phyloP scores from a whole-genome alignment of 2,797 vertebrate species.

The Psittacula echo region DNA sequence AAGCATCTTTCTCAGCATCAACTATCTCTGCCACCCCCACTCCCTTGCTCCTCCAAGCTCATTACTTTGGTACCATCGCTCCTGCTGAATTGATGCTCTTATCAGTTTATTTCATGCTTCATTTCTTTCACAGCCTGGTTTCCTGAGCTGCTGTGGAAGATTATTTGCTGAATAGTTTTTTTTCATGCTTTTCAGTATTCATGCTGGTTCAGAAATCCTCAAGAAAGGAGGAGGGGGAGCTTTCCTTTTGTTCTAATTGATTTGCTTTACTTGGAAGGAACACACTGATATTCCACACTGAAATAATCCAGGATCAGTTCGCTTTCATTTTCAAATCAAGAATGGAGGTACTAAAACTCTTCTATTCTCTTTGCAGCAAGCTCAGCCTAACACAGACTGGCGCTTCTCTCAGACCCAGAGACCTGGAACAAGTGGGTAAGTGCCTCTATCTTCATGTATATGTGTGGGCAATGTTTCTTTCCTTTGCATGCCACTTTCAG shows the following conservation, averaged over 20 bases:
- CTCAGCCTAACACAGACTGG: conserved; percentile 98
- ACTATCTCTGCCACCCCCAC: conserved; percentile 19
- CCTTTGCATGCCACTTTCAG: background rate
- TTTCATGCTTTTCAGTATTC: conserved; percentile 45
- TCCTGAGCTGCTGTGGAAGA: conserved; percentile 61
- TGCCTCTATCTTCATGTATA: conserved; percentile 62
- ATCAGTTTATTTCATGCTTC: conserved; percentile 72
- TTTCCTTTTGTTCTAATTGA: conserved; percentile 55
- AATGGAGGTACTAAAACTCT: conserved; percentile 59
- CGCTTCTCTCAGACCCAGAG: conserved; percentile 96
- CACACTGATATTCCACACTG: background rate
- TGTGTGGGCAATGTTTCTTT: background rate
- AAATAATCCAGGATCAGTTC: conserved; percentile 52
- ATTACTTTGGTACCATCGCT: conserved; percentile 39
- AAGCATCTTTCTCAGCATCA: conserved; percentile 27
- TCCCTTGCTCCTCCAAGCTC: background rate
- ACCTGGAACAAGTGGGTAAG: conserved; percentile 98
- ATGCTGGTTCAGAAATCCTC: conserved; percentile 31
- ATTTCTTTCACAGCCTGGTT: conserved; percentile 67
- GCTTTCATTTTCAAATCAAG: conserved; percentile 12
- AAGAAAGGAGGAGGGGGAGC: background rate
- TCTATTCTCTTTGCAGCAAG: conserved; percentile 89
- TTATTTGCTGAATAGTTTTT: conserved; percentile 41
- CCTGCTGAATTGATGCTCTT: conserved; percentile 56
- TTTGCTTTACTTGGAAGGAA: conserved; percentile 41